These are phyloP conservation scores for Brachystomella parvula DNA, from an alignment of 1,140 invertebrate genomes.

Conservation along the genomic window DNA sequence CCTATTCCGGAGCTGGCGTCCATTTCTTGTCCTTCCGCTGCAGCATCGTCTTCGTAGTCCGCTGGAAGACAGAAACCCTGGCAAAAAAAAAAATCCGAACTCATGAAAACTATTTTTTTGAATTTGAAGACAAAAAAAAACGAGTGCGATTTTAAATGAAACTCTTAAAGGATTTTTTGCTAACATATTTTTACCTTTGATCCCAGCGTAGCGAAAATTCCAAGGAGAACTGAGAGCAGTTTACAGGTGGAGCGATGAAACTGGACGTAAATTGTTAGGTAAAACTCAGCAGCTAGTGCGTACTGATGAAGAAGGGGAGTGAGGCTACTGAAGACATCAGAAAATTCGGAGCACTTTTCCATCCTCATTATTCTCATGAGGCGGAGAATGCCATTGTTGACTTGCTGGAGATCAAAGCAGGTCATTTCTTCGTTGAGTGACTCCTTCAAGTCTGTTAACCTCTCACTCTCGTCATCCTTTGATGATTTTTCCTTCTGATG, in stretches of 20 bases:
- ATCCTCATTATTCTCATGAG: conserved; percentile 11
- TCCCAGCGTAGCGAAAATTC: conserved; percentile 74
- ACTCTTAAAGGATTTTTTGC: neutral
- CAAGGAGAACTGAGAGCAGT: conserved; percentile 70
- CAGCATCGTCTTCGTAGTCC: conserved; percentile 57
- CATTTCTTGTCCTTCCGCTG: conserved; percentile 44
- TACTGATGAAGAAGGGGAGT: conserved; percentile 72
- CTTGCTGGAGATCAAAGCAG: conserved; percentile 15
- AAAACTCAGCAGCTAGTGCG: conserved; percentile 62
- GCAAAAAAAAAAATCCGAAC: too few species aligned
- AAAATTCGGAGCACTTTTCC: neutral
- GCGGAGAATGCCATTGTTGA: neutral
- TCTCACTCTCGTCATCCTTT: neutral
- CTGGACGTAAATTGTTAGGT: conserved; percentile 64
- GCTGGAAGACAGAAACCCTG: conserved; percentile 86
- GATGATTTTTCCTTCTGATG: neutral
- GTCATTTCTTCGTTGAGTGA: neutral
- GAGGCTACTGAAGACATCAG: conserved; percentile 14
- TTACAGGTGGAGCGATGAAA: conserved; percentile 70
- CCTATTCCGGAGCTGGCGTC: conserved; percentile 59
- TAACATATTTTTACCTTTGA: conserved; percentile 53
- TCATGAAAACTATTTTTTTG: neutral
- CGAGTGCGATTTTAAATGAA: neutral
- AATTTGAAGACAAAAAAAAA: neutral
- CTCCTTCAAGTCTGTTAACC: neutral